Evolutionary conservation across 2,113 vertebrate genomes (phyloP), one percentile per base, ranked within the genome.

Genomic region (Eurystomus gularis): DNA sequence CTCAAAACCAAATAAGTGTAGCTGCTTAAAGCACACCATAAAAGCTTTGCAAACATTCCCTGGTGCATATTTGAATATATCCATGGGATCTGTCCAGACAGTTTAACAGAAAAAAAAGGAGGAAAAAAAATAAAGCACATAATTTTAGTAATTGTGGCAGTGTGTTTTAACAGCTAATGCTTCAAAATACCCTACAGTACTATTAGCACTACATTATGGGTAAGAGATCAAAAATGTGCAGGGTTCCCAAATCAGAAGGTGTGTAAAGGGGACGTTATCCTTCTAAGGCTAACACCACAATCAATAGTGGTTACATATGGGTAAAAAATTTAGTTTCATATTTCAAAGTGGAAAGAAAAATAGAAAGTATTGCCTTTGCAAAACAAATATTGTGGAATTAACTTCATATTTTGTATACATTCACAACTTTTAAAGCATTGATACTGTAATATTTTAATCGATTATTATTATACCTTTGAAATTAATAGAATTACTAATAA

Each of bases 41-140:
- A 97, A 97, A 97, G 65, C 75, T 96, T 95, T 93, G 33, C 64
- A 97, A 93, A 94, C 65, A 79, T 90, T 96, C 94, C 82, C 88
- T 82, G 16, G 62, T 96, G 96, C 35, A 91, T 49, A 48, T 95
- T 97, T 96, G 86, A 96, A 92, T 91, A 83, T 10, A 84, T 80
- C 65, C 46, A 76, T 13, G 21, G 94, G 62, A 95, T 94, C 81
- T 89, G 39, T 90, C 51, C 61, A 93, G 91, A 92, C 54, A 96
- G 35, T 10, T 93, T 80, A 62, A 73, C 82, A 73, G 9, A 24
- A 83, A 94, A 61, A 42, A 39, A 35, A 6, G 62, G 57, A 55
- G 2, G 2, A 3, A 2, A 8, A 6, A 39, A 35, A 11, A n/a
- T 15, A 14, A 86, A 15, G 37, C 49, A 88, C 16, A 82, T 66